A percentile compares a stretch with the other conserved stretches of the same genome.
These are phyloP conservation scores for Acromyrmex heyeri DNA, from an alignment of 1,140 invertebrate species.

Conservation along the genomic window DNA sequence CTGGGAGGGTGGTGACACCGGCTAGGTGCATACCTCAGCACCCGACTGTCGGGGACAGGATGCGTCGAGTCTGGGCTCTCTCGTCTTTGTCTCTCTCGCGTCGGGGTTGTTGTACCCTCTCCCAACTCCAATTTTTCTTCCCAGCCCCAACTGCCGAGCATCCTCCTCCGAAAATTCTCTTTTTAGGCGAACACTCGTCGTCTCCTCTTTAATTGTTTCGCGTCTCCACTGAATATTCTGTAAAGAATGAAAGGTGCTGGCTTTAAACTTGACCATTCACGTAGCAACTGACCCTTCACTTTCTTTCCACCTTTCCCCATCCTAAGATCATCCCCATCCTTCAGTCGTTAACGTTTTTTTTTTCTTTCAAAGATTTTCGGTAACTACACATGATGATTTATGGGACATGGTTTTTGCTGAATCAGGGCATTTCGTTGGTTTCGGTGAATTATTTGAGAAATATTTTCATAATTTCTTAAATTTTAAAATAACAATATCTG, in stretches of 20 bases:
- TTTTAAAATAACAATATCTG: not conserved
- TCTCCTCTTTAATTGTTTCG: slow-evolving; percentile 79
- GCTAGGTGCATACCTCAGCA: slow-evolving; percentile 86
- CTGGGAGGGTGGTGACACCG: slow-evolving; percentile 83
- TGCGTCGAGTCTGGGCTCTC: slow-evolving; percentile 84
- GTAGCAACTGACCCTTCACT: not conserved
- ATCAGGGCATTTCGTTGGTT: not conserved
- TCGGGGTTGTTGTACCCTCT: slow-evolving; percentile 78
- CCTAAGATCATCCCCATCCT: not conserved
- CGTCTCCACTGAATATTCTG: slow-evolving; percentile 79
- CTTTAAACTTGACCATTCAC: slow-evolving; percentile 19
- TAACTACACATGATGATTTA: not conserved
- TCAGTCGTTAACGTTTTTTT: not conserved
- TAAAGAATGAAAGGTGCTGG: slow-evolving; percentile 51
- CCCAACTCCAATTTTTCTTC: slow-evolving; percentile 85
- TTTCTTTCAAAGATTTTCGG: not conserved
- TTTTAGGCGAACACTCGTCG: slow-evolving; percentile 81
- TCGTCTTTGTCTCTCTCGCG: slow-evolving; percentile 79
- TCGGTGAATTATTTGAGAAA: not conserved
- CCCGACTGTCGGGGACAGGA: slow-evolving; percentile 85
- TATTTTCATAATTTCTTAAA: not conserved
- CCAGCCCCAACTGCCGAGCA: slow-evolving; percentile 85
- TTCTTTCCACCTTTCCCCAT: not conserved
- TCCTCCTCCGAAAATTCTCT: slow-evolving; percentile 84
- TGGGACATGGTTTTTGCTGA: not conserved